Percentiles rank a stretch among this genome's conserved stretches.
Evolutionary conservation across 2,797 vertebrate species (phyloP).

Genomic region (Xyrichtys novacula): DNA sequence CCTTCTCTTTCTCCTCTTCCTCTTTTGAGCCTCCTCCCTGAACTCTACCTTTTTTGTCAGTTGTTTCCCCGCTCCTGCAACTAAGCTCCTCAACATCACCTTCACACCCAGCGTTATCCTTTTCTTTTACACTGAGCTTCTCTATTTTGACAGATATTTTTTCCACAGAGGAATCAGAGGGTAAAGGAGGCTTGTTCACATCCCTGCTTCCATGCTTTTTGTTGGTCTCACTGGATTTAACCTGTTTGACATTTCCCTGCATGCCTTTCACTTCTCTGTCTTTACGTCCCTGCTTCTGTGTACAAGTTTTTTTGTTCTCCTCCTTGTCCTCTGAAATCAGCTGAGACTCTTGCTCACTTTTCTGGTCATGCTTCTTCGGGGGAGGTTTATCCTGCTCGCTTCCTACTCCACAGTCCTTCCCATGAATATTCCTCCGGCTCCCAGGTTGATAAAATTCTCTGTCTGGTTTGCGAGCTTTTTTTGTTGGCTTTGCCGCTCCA

Average conservation of each 20-base stretch:
- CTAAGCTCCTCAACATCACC: constrained; percentile 26
- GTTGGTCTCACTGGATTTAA: constrained; percentile 53
- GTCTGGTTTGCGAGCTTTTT: constrained; percentile 93
- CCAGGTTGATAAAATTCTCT: constrained; percentile 96
- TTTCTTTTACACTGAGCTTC: constrained; percentile 82
- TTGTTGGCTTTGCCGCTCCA: constrained; percentile 60
- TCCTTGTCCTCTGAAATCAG: constrained; percentile 37
- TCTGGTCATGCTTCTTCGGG: constrained; percentile 34
- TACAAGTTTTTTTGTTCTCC: constrained; percentile 34
- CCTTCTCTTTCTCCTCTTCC: constrained; percentile 70
- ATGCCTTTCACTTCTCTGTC: constrained; percentile 46
- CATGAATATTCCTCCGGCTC: constrained; percentile 83
- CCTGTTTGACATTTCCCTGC: constrained; percentile 36
- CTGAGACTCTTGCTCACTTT: constrained; percentile 48
- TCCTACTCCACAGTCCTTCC: constrained; percentile 68
- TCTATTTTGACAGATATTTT: constrained; percentile 83
- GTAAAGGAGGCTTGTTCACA: constrained; percentile 35
- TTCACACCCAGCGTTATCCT: constrained; percentile 47
- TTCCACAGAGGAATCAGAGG: constrained; percentile 62
- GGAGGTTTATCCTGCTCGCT: constrained; percentile 69
- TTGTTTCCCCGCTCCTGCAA: constrained; percentile 46
- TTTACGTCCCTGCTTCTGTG: constrained; percentile 47
- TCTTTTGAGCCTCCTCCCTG: constrained; percentile 47
- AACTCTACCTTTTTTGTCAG: constrained; percentile 63
- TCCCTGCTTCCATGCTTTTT: constrained; percentile 55